Evolutionary conservation across 2,797 vertebrate species (phyloP).

Genomic region (Antennarius maculatus): DNA sequence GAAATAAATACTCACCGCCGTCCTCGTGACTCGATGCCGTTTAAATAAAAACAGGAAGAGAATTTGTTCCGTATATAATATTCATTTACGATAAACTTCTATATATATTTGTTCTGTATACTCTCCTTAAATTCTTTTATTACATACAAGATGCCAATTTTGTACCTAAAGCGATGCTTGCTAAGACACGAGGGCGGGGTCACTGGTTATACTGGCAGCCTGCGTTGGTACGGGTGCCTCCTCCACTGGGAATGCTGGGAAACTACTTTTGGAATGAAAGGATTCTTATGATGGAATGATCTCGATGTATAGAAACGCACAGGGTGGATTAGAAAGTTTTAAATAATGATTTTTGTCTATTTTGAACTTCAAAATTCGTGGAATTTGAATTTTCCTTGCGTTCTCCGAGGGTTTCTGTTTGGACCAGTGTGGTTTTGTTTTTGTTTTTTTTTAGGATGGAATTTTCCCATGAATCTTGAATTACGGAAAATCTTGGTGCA

Average conservation of each 20-base stretch:
- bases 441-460: too few species aligned
- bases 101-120: slow-evolving; percentile 79
- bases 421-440: too few species aligned
- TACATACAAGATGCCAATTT: slow-evolving; percentile 82
- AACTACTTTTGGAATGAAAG: not conserved
- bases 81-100: slow-evolving; percentile 74
- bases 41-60: slow-evolving; percentile 81
- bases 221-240: slow-evolving; percentile 40
- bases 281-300: too few species aligned
- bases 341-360: too few species aligned
- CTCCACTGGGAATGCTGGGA: not conserved
- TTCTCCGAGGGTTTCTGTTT: too few species aligned
- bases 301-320: slow-evolving; percentile 26
- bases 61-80: slow-evolving; percentile 52
- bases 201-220: slow-evolving; percentile 71
- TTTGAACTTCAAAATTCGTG: too few species aligned
- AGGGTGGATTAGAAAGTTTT: not conserved
- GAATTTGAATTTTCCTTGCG: too few species aligned
- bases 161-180: slow-evolving; percentile 79
- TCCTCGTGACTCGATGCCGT: slow-evolving; percentile 48
- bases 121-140: slow-evolving; percentile 80
- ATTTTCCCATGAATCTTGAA: too few species aligned
- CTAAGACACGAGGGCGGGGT: slow-evolving; percentile 67
- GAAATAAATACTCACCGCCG: slow-evolving; percentile 77
- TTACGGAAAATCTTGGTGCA: too few species aligned